These are phyloP conservation scores for Amyelois transitella DNA, from an alignment of 1,140 invertebrate genomes.

Conservation along the genomic window DNA sequence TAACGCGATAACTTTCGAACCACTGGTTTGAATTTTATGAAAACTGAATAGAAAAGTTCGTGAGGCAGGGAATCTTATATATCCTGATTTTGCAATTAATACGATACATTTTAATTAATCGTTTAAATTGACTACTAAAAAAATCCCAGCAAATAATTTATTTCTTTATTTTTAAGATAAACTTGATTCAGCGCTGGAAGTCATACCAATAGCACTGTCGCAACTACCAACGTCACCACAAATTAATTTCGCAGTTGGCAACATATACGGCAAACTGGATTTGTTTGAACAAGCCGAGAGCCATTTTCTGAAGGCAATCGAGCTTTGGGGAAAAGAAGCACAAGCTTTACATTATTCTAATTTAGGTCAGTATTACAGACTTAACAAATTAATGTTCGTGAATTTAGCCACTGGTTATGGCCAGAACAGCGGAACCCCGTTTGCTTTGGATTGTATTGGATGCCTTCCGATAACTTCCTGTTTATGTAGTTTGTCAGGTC, in stretches of 20 bases:
- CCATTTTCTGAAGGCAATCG: constrained; percentile 86
- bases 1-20: too few species aligned
- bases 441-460: too few species aligned
- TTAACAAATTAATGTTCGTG: too few species aligned
- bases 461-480: too few species aligned
- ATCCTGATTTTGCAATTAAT: background rate
- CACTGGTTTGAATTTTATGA: too few species aligned
- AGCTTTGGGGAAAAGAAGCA: constrained; percentile 79
- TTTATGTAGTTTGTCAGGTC: too few species aligned
- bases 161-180: constrained; percentile 66
- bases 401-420: too few species aligned
- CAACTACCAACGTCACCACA: constrained; percentile 82
- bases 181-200: constrained; percentile 80
- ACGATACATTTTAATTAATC: background rate
- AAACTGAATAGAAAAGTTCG: too few species aligned
- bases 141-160: too few species aligned
- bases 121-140: background rate
- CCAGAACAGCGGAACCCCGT: too few species aligned
- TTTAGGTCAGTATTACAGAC: constrained; percentile 78
- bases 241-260: constrained; percentile 91
- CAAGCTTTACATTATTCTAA: constrained; percentile 85
- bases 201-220: constrained; percentile 80
- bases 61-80: too few species aligned
- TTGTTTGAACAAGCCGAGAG: constrained; percentile 86
- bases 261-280: constrained; percentile 89